Evolutionary conservation across 1,140 invertebrate species (phyloP).

Genomic region (Luehdorfia chinensis): DNA sequence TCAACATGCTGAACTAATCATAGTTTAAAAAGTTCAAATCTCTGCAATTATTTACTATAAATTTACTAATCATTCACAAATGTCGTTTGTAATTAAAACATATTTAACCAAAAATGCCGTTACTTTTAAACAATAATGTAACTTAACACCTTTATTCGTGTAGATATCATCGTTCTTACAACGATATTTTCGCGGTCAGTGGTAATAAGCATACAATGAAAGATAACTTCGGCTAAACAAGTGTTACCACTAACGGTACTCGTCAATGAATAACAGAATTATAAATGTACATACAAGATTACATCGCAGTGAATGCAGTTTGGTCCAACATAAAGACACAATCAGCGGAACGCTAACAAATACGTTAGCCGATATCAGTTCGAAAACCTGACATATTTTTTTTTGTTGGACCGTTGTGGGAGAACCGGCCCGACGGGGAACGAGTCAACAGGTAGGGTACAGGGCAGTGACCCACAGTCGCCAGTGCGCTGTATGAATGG

Average conservation of each 20-base stretch:
- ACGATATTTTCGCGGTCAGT: neutral
- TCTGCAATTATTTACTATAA: no score
- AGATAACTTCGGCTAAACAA: constrained; percentile 11
- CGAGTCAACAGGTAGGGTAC: constrained; percentile 65
- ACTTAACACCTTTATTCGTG: neutral
- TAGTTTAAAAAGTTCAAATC: no score
- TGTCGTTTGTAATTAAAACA: no score
- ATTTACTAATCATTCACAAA: no score
- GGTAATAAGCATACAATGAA: constrained; percentile 15
- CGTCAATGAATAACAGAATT: neutral
- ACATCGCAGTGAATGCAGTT: no score
- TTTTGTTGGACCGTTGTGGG: constrained; percentile 33
- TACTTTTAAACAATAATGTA: no score
- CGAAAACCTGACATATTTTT: constrained; percentile 41
- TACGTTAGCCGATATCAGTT: constrained; percentile 18
- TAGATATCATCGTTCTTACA: constrained; percentile 5
- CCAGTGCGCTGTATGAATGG: constrained; percentile 57
- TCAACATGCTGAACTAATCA: no score
- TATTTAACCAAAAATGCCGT: no score
- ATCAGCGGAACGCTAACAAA: neutral
- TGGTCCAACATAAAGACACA: neutral
- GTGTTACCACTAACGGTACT: constrained; percentile 11
- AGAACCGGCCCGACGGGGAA: constrained; percentile 61
- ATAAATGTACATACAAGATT: constrained; percentile 13
- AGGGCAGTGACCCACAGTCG: constrained; percentile 69